Evolutionary conservation across 2,113 vertebrate genomes (phyloP), one percentile per base, ranked within the genome.

Genomic region (Paedocypris sp.): DNA sequence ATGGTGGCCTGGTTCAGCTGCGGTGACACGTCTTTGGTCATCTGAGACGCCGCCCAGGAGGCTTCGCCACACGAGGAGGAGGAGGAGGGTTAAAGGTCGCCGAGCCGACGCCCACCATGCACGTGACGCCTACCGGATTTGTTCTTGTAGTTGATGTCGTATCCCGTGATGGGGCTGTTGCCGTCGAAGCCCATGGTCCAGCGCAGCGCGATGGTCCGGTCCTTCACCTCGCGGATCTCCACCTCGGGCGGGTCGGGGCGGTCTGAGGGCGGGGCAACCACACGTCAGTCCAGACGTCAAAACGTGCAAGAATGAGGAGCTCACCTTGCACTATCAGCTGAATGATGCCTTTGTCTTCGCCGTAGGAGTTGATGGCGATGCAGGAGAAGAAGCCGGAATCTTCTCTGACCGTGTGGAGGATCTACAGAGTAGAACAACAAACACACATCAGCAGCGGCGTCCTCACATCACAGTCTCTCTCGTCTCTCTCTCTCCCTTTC

Each of bases 161-260:
- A 99, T 83, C 94, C 93, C 0, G 93, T 99, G 75, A 99, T 99
- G 2, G 91, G 93, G 72, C 94, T 99, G 82, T 99, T 99, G 42
- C 95, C 95, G 0, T 99, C 95, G 1, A 99, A 99, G 18, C 94
- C 94, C 92, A 97, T 99, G 18, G 93, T 98, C 95, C 95, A 99
- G 48, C 93, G 84, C 39, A 99, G 91, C 5, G 95, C 92, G 51
- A 99, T 98, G 19, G 92, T 98, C 13, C 94, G 88, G 1, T 95
- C 94, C 72, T 89, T 89, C 28, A 99, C 95, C 6, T 97, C 93
- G 49, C 93, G 85, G 68, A 99, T 97, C 81, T 99, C 95, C 3
- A 99, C 94, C 73, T 99, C 95, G 0, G 95, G 95, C 13, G 95
- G 91, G 62, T 98, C 95, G 91, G 85, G 4, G 31, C 59, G 46